Evolutionary conservation across 2,888 invertebrate species (phyloP).

Genomic region (Pollenia labialis): DNA sequence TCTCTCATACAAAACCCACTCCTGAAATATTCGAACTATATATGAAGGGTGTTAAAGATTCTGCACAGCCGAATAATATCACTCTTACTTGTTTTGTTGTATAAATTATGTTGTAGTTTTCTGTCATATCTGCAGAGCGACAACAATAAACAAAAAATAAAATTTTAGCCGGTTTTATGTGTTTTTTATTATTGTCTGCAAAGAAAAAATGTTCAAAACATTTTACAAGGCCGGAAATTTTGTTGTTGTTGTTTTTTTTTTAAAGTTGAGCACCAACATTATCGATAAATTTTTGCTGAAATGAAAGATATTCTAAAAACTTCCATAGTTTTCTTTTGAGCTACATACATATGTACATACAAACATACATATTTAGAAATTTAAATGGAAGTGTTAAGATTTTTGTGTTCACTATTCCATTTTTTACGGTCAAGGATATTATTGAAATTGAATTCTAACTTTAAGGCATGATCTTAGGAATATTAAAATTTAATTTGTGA

Average conservation of each 20-base stretch:
- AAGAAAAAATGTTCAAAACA: constrained; percentile 22
- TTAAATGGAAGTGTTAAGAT: no score
- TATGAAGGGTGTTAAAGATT: no score
- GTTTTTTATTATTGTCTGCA: not conserved
- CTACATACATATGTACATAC: no score
- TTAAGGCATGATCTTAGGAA: no score
- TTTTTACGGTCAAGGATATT: no score
- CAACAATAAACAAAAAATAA: not conserved
- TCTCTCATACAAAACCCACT: no score
- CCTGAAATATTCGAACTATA: no score
- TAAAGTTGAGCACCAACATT: not conserved
- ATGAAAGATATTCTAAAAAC: not conserved
- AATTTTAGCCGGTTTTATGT: constrained; percentile 34
- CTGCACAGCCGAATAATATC: no score
- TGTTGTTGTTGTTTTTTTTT: not conserved
- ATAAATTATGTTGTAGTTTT: constrained; percentile 10
- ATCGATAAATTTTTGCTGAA: not conserved
- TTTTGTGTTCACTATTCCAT: no score
- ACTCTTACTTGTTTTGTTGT: not conserved
- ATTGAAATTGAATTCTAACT: no score
- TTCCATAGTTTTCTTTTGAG: not conserved
- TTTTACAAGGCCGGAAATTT: constrained; percentile 38
- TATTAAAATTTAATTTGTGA: no score
- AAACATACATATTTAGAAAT: no score
- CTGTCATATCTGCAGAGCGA: constrained; percentile 40